phyloP scores from a whole-genome alignment of 2,113 vertebrate genomes.

The Machaerirhynchus nigripectus region DNA sequence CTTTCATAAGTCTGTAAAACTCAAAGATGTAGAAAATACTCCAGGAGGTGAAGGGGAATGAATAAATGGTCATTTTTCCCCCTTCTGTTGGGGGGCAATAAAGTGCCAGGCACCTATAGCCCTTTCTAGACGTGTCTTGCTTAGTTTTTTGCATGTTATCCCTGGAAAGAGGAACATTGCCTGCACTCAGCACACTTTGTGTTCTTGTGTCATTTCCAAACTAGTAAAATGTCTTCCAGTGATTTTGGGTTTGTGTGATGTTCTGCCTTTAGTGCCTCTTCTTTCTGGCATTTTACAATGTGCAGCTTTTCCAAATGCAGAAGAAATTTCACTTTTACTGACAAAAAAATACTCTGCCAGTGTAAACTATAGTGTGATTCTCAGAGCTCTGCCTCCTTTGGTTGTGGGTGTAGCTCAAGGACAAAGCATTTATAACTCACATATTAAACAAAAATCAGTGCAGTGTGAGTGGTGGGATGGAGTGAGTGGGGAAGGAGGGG shows the following conservation, averaged over 20 bases:
- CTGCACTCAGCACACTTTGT: not conserved
- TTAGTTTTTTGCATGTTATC: not conserved
- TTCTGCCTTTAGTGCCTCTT: not conserved
- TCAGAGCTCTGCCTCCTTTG: not conserved
- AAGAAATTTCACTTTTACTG: not conserved
- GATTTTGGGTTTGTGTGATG: not conserved
- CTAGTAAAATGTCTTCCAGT: not conserved
- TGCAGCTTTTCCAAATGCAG: not conserved
- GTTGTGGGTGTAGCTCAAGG: not conserved
- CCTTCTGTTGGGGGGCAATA: not conserved
- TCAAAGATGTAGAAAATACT: not conserved
- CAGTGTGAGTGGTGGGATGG: not conserved
- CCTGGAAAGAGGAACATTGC: not conserved
- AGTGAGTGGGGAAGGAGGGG: not conserved
- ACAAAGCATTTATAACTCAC: not conserved
- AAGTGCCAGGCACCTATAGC: not conserved
- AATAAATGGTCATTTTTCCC: not conserved
- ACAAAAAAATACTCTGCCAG: not conserved
- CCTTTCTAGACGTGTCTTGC: not conserved
- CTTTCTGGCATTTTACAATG: not conserved
- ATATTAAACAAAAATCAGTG: not conserved
- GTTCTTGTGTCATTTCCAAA: not conserved
- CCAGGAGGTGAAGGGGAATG: not conserved
- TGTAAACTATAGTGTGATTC: not conserved
- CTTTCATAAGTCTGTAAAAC: not conserved